phyloP scores from a whole-genome alignment of 2,113 vertebrate species.

The Microtus oregoni region DNA sequence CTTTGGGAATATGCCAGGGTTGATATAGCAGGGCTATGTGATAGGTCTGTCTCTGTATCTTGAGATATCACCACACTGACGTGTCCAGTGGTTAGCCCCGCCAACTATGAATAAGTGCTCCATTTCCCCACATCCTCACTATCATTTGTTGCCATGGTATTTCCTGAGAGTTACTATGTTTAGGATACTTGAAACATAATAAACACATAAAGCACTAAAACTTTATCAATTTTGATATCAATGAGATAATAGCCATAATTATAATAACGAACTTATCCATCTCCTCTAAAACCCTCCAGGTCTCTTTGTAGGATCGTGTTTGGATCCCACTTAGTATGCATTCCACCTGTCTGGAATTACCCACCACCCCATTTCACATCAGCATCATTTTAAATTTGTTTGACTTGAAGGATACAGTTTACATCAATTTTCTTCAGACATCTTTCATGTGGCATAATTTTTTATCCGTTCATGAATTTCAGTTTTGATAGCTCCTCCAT shows the following conservation, averaged over 20 bases:
- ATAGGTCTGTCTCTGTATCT: background rate
- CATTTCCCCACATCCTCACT: background rate
- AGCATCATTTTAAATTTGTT: background rate
- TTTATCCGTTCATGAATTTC: background rate
- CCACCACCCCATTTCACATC: background rate
- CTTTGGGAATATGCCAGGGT: background rate
- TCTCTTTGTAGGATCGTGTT: background rate
- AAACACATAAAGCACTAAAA: background rate
- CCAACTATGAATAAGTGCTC: too few relatives aligned
- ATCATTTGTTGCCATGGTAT: background rate
- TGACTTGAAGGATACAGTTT: background rate
- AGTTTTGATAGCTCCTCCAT: background rate
- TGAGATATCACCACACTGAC: background rate
- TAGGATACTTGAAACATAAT: background rate
- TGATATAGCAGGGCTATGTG: background rate
- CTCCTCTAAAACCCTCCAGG: background rate
- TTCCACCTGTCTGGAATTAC: background rate
- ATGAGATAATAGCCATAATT: background rate
- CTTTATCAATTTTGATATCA: background rate
- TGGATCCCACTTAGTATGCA: background rate
- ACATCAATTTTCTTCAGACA: background rate
- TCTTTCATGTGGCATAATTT: background rate
- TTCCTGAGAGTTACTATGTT: background rate
- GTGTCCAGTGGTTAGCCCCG: background rate
- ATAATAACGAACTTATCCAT: background rate